Evolutionary conservation across 2,113 vertebrate species (phyloP).

Genomic region (Podocnemis expansa): DNA sequence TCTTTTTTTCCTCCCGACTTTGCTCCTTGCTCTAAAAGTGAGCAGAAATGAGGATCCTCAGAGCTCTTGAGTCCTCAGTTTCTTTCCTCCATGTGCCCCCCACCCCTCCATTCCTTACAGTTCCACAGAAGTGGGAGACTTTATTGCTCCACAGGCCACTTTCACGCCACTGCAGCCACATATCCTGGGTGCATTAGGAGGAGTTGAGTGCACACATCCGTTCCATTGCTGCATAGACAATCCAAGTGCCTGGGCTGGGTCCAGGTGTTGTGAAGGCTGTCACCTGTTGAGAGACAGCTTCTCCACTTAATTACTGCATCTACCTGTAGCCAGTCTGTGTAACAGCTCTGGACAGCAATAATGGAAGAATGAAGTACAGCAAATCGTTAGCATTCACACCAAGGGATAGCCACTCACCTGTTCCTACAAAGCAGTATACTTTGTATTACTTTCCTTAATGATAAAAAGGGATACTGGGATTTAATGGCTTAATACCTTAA

Average conservation of each 20-base stretch:
- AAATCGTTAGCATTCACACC: background rate
- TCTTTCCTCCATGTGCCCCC: background rate
- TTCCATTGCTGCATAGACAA: background rate
- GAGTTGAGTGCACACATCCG: background rate
- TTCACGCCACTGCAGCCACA: background rate
- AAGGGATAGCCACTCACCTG: background rate
- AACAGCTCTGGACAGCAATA: background rate
- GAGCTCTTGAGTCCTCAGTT: background rate
- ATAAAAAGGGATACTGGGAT: no score
- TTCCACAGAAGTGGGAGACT: background rate
- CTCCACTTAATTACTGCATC: background rate
- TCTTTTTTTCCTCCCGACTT: background rate
- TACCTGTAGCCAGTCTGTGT: background rate
- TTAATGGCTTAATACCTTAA: background rate
- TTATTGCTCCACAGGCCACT: background rate
- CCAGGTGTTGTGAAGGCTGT: background rate
- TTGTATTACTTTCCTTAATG: background rate
- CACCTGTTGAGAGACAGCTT: background rate
- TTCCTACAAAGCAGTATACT: fast-evolving
- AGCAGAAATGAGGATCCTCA: background rate
- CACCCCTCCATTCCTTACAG: background rate
- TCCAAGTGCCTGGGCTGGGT: background rate
- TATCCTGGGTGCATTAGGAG: background rate
- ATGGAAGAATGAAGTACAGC: background rate
- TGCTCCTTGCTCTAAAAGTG: background rate